Evolutionary conservation across 1,140 invertebrate species (phyloP), one percentile per base, ranked within the genome.

Genomic region (Ptiloglossa arizonensis): DNA sequence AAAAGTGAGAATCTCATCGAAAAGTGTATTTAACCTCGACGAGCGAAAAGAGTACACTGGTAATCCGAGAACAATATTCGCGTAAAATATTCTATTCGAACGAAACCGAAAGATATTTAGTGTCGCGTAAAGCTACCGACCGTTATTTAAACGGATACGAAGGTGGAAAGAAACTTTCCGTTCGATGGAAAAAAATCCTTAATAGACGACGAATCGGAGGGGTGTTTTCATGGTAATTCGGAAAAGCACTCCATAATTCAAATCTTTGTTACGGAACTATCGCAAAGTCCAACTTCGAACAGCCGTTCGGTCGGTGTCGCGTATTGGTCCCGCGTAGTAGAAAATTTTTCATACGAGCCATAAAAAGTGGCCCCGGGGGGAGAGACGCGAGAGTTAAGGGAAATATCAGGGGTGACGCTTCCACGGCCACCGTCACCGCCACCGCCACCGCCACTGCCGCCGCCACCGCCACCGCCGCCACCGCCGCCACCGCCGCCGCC

Each of bases 351-450:
- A 83, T 82, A 73, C 32, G 57, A 60, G 50, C 48, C 68, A 63
- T 83, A 83, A 83, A 82, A 70, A 73, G 48, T 52, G 54, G 9
- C 52, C 38, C 56, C 50, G 69, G 67, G 48, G 70, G 48, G n/a
- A n/a, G n/a, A n/a, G n/a, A n/a, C n/a, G 74, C 70, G 68, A 85
- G 79, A 70, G 81, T 83, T 82, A 67, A 77, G 69, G 82, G 82
- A 83, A 82, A 83, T 77, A 79, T 80, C 46, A 77, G 71, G 67
- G 64, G 52, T 59, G 59, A 73, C 46, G 80, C 46, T 82, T 66
- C 59, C 41, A 78, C 75, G 63, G 56, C 15, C 64, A 27, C n/a
- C n/a, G n/a, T n/a, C n/a, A n/a, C n/a, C n/a, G n/a, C n/a, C n/a
- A n/a, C n/a, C n/a, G n/a, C n/a, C n/a, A n/a, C n/a, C n/a, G n/a